These are phyloP conservation scores for Oplegnathus fasciatus DNA, from an alignment of 2,113 vertebrate species.

Conservation along the genomic window DNA sequence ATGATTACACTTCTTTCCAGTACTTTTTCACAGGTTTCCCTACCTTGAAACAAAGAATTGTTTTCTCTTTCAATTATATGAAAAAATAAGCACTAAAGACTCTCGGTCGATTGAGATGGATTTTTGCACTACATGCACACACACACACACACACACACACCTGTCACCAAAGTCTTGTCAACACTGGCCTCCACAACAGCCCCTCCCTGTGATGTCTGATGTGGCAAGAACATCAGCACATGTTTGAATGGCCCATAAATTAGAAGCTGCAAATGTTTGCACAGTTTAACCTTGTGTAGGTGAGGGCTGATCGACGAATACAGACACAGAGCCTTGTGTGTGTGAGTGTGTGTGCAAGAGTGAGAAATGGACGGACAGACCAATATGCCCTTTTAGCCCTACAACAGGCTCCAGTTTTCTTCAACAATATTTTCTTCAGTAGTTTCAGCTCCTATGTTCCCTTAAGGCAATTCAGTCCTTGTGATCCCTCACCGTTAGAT, in stretches of 20 bases:
- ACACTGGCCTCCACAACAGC: slow-evolving; percentile 70
- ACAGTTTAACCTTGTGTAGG: slow-evolving; percentile 70
- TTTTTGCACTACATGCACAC: slow-evolving; percentile 1
- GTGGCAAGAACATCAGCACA: slow-evolving; percentile 69
- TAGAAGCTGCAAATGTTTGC: slow-evolving; percentile 76
- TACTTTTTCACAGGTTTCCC: neutral
- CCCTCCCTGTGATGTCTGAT: slow-evolving; percentile 5
- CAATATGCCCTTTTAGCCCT: slow-evolving; percentile 7
- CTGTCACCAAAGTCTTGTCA: slow-evolving; percentile 79
- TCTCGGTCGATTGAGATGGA: neutral
- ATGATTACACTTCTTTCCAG: neutral
- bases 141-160: slow-evolving; percentile 13
- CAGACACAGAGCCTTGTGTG: slow-evolving; percentile 17
- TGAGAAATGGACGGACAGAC: neutral
- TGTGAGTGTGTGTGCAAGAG: neutral
- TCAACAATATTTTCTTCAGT: neutral
- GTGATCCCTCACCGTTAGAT: slow-evolving; percentile 4
- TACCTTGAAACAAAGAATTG: neutral
- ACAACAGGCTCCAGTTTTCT: slow-evolving; percentile 4
- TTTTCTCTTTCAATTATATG: neutral
- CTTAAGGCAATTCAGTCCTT: neutral
- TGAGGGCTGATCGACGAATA: slow-evolving; percentile 35
- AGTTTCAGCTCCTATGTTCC: neutral
- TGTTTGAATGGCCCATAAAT: slow-evolving; percentile 77
- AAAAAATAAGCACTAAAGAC: neutral